A percentile compares a stretch with the other conserved stretches of the same genome.
These are phyloP conservation scores for Ciconia stormi DNA, from an alignment of 2,113 vertebrate species.

Conservation along the genomic window DNA sequence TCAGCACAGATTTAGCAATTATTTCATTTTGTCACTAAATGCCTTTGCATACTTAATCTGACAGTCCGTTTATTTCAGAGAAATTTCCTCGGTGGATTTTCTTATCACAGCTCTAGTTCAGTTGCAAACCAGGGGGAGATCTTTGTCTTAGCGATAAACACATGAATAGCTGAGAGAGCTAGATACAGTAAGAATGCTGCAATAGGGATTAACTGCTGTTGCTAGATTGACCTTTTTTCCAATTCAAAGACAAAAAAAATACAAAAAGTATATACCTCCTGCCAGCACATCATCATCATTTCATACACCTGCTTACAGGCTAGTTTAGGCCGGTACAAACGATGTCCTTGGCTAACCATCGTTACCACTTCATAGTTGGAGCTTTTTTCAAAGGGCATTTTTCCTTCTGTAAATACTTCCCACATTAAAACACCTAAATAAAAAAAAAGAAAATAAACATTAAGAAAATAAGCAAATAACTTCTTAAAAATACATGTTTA, in stretches of 20 bases:
- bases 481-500: neutral
- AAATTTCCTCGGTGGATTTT: neutral
- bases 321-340: constrained; percentile 86
- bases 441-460: neutral
- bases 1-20: neutral
- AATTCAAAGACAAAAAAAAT: neutral
- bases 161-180: neutral
- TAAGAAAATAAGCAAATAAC: neutral
- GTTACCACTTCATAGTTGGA: constrained; percentile 91
- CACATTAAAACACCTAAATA: constrained; percentile 93
- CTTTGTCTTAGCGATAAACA: neutral
- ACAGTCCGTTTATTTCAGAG: neutral
- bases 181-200: neutral
- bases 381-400: constrained; percentile 90
- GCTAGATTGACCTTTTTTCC: neutral
- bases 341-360: constrained; percentile 87
- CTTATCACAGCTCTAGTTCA: neutral
- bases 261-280: constrained; percentile 76
- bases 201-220: neutral
- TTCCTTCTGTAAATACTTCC: constrained; percentile 92
- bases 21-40: neutral
- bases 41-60: neutral
- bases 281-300: constrained; percentile 90
- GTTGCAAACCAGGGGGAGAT: neutral
- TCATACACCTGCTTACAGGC: constrained; percentile 82